Evolutionary conservation across 2,797 vertebrate species (phyloP).

Genomic region (Crenichthys baileyi): DNA sequence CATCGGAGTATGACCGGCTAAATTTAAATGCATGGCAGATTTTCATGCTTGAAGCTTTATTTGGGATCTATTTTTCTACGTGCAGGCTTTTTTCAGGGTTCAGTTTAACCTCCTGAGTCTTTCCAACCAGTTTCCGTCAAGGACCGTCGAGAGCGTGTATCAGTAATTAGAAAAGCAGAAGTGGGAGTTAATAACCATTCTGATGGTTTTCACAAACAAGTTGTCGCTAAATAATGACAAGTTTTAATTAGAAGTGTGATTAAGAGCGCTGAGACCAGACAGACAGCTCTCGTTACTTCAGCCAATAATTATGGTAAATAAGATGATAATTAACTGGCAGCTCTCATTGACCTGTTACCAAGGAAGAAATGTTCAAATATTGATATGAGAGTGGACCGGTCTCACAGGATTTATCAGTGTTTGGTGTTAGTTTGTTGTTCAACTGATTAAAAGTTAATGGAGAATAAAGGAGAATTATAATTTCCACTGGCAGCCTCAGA

Average conservation of each 20-base stretch:
- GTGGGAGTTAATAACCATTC: slow-evolving; percentile 87
- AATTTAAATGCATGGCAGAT: not conserved
- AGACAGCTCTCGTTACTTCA: slow-evolving; percentile 67
- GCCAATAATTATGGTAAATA: slow-evolving; percentile 55
- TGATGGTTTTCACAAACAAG: slow-evolving; percentile 89
- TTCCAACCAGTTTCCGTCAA: not conserved
- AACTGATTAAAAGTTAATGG: slow-evolving; percentile 16
- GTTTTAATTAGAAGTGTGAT: slow-evolving; percentile 95
- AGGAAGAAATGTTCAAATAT: slow-evolving; percentile 58
- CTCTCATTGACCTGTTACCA: slow-evolving; percentile 88
- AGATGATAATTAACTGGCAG: slow-evolving; percentile 70
- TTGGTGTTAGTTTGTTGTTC: slow-evolving; percentile 19
- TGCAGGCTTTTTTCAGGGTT: not conserved
- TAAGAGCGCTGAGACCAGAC: slow-evolving; percentile 74
- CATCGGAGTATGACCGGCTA: not conserved
- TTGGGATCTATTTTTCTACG: not conserved
- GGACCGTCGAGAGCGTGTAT: slow-evolving; percentile 2
- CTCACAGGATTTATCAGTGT: slow-evolving; percentile 3
- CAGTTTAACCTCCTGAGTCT: not conserved
- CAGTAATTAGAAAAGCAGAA: slow-evolving; percentile 28
- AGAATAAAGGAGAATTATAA: slow-evolving; percentile 3
- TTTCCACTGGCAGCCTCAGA: not conserved
- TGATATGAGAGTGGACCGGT: slow-evolving; percentile 23
- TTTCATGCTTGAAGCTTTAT: not conserved
- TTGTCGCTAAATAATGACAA: slow-evolving; percentile 92